A percentile compares a stretch with the other conserved stretches of the same genome.
Evolutionary conservation across 2,113 vertebrate species (phyloP).

Genomic region (Myotis brandtii): DNA sequence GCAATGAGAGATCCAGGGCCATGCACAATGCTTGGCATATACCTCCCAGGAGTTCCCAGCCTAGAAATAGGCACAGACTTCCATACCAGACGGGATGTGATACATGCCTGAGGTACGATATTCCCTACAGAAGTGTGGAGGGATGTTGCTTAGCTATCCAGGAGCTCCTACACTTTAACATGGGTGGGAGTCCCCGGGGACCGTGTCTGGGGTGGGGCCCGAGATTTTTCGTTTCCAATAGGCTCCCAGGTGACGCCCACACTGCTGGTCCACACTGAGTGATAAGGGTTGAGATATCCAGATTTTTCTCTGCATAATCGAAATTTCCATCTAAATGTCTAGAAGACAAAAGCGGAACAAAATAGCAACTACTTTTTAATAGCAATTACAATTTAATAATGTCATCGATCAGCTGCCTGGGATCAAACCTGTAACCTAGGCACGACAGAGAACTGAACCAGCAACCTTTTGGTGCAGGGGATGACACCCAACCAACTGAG

Average conservation of each 20-base stretch:
- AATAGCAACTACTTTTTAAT: background rate
- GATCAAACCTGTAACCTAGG: no score
- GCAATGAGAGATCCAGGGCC: background rate
- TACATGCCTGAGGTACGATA: background rate
- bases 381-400: background rate
- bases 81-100: background rate
- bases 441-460: no score
- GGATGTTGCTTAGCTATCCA: background rate
- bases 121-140: background rate
- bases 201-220: background rate
- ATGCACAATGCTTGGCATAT: rapidly evolving
- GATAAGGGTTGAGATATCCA: background rate
- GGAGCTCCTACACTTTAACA: background rate
- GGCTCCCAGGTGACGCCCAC: background rate
- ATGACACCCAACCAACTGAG: no score
- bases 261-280: background rate
- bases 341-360: background rate
- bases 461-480: no score
- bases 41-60: background rate
- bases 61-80: background rate
- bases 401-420: background rate
- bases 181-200: background rate
- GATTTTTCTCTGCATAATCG: background rate
- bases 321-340: background rate
- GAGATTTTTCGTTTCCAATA: background rate